A percentile compares a stretch with the other conserved stretches of the same genome.
phyloP scores from a whole-genome alignment of 2,113 vertebrate species.

The Gambusia holbrooki region DNA sequence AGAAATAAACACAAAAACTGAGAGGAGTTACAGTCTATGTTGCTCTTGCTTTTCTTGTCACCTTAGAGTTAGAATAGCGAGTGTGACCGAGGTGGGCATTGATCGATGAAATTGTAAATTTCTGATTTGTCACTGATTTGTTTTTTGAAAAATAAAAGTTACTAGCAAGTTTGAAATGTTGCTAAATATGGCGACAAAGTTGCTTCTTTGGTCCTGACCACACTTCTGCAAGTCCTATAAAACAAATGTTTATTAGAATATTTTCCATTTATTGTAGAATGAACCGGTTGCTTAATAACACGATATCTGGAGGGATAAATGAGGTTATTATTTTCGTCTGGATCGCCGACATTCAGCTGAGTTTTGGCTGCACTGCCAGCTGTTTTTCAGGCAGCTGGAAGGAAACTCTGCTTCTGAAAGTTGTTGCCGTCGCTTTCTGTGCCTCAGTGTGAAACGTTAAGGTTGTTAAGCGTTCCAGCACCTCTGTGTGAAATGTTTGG shows the following conservation, averaged over 20 bases:
- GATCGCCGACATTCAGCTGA: background rate
- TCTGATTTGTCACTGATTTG: too few relatives aligned
- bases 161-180: too few relatives aligned
- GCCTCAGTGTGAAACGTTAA: background rate
- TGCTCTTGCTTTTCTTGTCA: background rate
- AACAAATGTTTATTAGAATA: background rate
- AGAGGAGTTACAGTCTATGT: background rate
- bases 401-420: background rate
- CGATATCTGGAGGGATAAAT: background rate
- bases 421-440: background rate
- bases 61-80: too few relatives aligned
- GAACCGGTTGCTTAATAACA: background rate
- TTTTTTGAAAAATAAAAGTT: too few relatives aligned
- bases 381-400: slow-evolving; percentile 4
- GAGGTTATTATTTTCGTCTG: background rate
- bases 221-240: background rate
- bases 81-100: too few relatives aligned
- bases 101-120: too few relatives aligned
- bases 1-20: background rate
- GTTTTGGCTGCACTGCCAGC: background rate
- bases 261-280: background rate
- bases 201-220: too few relatives aligned
- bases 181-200: too few relatives aligned
- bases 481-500: slow-evolving; percentile 2
- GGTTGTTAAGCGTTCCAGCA: background rate